phyloP scores from a whole-genome alignment of 2,888 invertebrate genomes.

The Agonopterix subpropinquella region DNA sequence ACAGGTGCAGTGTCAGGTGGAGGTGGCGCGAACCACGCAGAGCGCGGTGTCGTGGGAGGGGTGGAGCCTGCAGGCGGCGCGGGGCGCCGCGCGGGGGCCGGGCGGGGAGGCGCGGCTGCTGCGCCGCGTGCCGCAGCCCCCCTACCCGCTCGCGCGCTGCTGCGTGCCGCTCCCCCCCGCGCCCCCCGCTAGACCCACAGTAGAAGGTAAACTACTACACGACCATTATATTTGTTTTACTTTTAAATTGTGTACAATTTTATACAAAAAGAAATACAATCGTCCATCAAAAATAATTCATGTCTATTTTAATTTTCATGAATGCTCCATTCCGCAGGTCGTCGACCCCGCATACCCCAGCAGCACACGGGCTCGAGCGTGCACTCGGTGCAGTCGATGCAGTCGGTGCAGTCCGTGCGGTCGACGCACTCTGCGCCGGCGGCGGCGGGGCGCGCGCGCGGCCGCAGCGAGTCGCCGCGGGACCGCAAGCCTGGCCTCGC shows the following conservation, averaged over 20 bases:
- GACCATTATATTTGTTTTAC: too few relatives aligned
- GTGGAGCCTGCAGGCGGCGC: conserved; percentile 80
- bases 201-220: background rate
- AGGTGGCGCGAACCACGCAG: conserved; percentile 81
- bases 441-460: conserved; percentile 21
- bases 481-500: conserved; percentile 75
- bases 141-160: conserved; percentile 85
- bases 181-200: conserved; percentile 8
- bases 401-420: conserved; percentile 28
- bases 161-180: conserved; percentile 18
- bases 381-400: conserved; percentile 46
- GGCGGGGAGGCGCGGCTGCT: conserved; percentile 49
- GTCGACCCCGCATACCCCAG: conserved; percentile 51
- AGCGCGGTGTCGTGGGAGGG: conserved; percentile 87
- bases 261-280: too few relatives aligned
- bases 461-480: conserved; percentile 48
- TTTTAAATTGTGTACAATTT: too few relatives aligned
- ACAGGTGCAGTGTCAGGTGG: conserved; percentile 83
- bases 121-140: conserved; percentile 85
- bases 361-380: conserved; percentile 67
- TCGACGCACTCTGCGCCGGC: conserved; percentile 24
- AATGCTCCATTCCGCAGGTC: conserved; percentile 21
- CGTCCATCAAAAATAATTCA: too few relatives aligned
- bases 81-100: conserved; percentile 26
- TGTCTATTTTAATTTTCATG: too few relatives aligned